Conservation (phyloP, 2,888 invertebrate genomes). For the Cheilosia impressa region DNA sequence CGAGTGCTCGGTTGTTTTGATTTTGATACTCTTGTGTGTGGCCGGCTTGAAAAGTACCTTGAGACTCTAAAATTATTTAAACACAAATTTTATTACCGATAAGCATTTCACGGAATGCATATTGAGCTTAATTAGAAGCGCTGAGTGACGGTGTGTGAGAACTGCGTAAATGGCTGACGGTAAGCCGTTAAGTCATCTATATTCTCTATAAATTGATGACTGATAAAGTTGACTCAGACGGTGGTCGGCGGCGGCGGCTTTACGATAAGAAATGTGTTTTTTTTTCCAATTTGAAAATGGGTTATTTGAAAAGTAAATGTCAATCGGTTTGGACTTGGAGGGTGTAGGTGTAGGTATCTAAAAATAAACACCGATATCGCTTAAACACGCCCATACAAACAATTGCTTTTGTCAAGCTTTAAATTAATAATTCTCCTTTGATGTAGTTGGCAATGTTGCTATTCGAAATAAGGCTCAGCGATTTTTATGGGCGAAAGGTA, state of each 20-base stretch:
- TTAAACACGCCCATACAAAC: too few relatives aligned
- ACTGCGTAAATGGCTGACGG: not conserved
- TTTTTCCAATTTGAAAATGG: not conserved
- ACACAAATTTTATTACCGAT: constrained; percentile 12
- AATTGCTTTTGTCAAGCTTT: too few relatives aligned
- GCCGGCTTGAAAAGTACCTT: not conserved
- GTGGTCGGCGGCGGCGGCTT: not conserved
- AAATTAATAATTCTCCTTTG: too few relatives aligned
- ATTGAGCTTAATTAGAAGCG: not conserved
- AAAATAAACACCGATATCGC: too few relatives aligned
- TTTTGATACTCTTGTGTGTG: not conserved
- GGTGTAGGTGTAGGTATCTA: too few relatives aligned
- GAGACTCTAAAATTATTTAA: not conserved
- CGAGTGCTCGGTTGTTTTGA: constrained; percentile 20
- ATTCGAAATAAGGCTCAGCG: too few relatives aligned
- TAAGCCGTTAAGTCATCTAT: constrained; percentile 10
- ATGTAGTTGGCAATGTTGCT: too few relatives aligned
- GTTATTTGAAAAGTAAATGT: not conserved
- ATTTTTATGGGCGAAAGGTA: too few relatives aligned
- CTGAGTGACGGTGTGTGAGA: not conserved
- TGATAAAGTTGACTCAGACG: constrained; percentile 12
- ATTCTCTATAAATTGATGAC: constrained; percentile 22
- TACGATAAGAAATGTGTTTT: constrained; percentile 1
- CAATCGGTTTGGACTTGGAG: not conserved
- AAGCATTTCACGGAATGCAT: constrained; percentile 14